Evolutionary conservation across 2,113 vertebrate species (phyloP).

Genomic region (Puma concolor): DNA sequence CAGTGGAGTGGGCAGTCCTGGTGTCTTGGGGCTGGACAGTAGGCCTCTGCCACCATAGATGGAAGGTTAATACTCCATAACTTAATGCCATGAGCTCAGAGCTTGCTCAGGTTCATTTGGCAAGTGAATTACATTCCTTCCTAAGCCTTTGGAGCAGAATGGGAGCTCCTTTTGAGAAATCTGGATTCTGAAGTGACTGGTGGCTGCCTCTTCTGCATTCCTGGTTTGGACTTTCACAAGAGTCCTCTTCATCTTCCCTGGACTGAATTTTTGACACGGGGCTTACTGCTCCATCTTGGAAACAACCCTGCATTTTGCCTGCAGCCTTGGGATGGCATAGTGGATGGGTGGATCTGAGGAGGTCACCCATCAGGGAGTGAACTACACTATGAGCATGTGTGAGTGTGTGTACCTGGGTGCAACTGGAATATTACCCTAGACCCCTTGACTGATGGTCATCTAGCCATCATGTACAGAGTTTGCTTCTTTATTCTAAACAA

Average conservation of each 20-base stretch:
- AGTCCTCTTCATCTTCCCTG: background rate
- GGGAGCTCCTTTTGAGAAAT: background rate
- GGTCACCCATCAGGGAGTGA: background rate
- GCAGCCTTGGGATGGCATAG: background rate
- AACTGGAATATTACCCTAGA: background rate
- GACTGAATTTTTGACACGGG: background rate
- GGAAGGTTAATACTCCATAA: background rate
- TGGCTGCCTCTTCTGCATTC: background rate
- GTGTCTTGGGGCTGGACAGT: background rate
- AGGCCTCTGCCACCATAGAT: background rate
- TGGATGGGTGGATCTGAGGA: background rate
- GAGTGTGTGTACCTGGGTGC: accelerated
- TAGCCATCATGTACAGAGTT: background rate
- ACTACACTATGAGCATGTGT: background rate
- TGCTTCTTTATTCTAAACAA: background rate
- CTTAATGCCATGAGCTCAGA: background rate
- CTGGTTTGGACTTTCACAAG: background rate
- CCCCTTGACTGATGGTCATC: background rate
- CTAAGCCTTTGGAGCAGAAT: background rate
- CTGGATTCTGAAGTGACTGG: background rate
- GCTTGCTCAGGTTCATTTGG: background rate
- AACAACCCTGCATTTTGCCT: background rate
- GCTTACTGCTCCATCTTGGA: background rate
- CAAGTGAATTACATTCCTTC: background rate
- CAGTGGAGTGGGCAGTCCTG: background rate